Percentiles rank a stretch among this genome's conserved stretches.
These are phyloP conservation scores for Octopus bimaculoides DNA, from an alignment of 1,140 invertebrate species.

Conservation along the genomic window DNA sequence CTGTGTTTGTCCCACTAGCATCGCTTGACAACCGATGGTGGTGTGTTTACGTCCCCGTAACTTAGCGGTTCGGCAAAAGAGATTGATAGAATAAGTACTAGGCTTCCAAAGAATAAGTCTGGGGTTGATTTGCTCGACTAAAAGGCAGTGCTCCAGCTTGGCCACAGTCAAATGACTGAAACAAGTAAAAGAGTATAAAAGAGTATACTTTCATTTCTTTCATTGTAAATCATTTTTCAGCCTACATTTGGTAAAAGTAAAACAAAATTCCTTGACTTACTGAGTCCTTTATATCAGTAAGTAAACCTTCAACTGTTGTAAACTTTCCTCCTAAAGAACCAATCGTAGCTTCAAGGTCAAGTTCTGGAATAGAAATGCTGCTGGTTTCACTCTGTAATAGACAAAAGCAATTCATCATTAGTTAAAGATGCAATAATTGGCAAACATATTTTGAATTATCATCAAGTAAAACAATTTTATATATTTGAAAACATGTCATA, in stretches of 20 bases:
- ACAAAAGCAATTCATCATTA: background rate
- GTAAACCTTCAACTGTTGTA: slow-evolving; percentile 86
- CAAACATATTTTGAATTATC: background rate
- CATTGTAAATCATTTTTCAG: too few species aligned
- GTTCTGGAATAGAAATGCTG: slow-evolving; percentile 79
- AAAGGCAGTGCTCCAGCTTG: too few species aligned
- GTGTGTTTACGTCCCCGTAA: too few species aligned
- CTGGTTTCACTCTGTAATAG: slow-evolving; percentile 84
- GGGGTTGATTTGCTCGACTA: too few species aligned
- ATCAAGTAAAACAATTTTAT: background rate
- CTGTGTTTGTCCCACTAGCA: too few species aligned
- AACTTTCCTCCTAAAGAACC: slow-evolving; percentile 88
- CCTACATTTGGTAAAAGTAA: background rate
- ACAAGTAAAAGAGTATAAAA: too few species aligned
- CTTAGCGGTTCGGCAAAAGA: too few species aligned
- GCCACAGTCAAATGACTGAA: too few species aligned
- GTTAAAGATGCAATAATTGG: background rate
- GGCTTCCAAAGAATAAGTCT: too few species aligned
- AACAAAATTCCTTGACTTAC: slow-evolving; percentile 30
- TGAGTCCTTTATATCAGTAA: slow-evolving; percentile 59
- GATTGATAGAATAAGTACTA: too few species aligned
- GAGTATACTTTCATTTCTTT: too few species aligned
- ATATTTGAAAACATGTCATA: background rate
- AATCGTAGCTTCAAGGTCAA: slow-evolving; percentile 83
- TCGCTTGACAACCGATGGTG: too few species aligned